Evolutionary conservation across 2,113 vertebrate species (phyloP).

Genomic region (Aldabrachelys gigantea): DNA sequence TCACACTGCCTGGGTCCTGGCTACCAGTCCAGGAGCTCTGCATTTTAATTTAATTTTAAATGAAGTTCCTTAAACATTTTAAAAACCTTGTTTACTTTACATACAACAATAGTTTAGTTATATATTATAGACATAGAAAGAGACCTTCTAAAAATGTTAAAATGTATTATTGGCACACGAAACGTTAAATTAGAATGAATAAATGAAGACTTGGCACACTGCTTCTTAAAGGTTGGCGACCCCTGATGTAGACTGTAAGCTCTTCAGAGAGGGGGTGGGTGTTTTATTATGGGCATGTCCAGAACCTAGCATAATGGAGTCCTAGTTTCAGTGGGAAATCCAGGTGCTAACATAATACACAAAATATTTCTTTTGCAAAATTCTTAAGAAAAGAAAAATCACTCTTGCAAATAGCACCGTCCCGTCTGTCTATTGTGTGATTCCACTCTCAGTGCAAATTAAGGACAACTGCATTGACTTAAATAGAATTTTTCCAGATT

Average conservation of each 20-base stretch:
- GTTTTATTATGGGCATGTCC: neutral
- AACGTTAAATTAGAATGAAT: no score
- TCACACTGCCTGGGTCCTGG: no score
- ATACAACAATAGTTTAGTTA: no score
- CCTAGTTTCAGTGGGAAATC: neutral
- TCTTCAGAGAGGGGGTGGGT: neutral
- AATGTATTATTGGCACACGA: no score
- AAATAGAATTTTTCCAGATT: neutral
- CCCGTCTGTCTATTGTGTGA: neutral
- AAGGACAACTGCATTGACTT: neutral
- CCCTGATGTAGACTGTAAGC: neutral
- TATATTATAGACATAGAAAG: no score
- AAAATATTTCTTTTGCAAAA: neutral
- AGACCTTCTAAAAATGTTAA: no score
- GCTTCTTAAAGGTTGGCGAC: no score
- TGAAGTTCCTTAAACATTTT: no score
- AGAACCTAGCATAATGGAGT: neutral
- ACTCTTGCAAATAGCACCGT: neutral
- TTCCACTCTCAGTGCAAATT: neutral
- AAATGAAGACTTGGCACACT: no score
- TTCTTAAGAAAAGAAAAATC: neutral
- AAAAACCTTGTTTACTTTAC: no score
- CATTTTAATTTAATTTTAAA: no score
- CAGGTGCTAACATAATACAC: neutral
- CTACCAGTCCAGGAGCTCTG: no score